Evolutionary conservation across 2,113 vertebrate species (phyloP).

Genomic region (Burhinus bistriatus): DNA sequence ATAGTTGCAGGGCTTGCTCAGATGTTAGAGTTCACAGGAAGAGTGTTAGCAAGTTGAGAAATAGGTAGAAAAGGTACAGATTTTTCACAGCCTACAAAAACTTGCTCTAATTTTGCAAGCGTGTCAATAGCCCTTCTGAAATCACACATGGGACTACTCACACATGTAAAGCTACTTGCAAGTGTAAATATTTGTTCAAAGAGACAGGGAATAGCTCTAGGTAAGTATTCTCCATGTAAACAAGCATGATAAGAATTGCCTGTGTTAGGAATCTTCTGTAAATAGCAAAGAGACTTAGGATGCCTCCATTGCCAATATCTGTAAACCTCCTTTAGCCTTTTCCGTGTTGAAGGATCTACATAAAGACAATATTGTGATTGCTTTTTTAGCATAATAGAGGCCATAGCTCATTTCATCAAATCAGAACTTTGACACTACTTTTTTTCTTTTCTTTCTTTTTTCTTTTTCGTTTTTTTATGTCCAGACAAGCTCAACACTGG

Average conservation of each 20-base stretch:
- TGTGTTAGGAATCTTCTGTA: background rate
- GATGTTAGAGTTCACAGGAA: background rate
- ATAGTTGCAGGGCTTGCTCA: background rate
- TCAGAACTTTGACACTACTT: background rate
- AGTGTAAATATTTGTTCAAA: constrained; percentile 13
- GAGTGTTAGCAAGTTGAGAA: background rate
- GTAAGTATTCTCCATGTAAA: constrained; percentile 14
- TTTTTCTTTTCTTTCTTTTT: background rate
- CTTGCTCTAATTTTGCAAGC: background rate
- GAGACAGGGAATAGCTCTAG: background rate
- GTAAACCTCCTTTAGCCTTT: background rate
- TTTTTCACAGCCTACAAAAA: background rate
- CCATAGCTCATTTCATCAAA: background rate
- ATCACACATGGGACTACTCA: background rate
- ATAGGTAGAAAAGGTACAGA: background rate
- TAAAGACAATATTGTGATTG: background rate
- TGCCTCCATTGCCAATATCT: background rate
- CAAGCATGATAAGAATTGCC: background rate
- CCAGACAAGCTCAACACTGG: background rate
- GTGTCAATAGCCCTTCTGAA: background rate
- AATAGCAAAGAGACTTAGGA: constrained; percentile 12
- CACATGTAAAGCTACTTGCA: constrained; percentile 2
- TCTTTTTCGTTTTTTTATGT: too few species aligned
- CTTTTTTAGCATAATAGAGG: background rate
- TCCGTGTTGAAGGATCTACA: background rate